Conservation (phyloP, 2,113 vertebrate genomes). For the Cepphus grylle region DNA sequence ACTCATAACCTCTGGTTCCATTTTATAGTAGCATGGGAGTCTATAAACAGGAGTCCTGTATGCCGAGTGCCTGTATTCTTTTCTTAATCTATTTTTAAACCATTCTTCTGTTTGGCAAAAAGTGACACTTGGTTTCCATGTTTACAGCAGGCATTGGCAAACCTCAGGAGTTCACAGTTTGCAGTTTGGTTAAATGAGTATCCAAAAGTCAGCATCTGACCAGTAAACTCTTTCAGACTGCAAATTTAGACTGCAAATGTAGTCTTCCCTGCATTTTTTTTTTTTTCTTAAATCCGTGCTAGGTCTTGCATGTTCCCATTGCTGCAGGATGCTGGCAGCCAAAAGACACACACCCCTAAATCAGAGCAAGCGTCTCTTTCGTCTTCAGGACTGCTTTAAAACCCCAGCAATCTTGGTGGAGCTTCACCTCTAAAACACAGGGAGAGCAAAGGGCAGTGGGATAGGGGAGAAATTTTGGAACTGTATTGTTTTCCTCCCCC, state of each 20-base stretch:
- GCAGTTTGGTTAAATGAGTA: slow-evolving; percentile 43
- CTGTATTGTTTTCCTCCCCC: rapidly evolving
- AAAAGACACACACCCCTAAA: not conserved
- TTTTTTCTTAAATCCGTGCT: not conserved
- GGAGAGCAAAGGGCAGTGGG: not conserved
- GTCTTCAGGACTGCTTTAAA: not conserved
- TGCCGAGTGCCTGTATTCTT: slow-evolving; percentile 24
- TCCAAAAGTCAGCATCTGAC: slow-evolving; percentile 51
- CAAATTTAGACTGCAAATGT: slow-evolving; percentile 34
- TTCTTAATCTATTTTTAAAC: slow-evolving; percentile 61
- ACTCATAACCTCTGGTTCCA: slow-evolving; percentile 18
- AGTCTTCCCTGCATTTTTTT: not conserved
- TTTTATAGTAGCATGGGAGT: slow-evolving; percentile 40
- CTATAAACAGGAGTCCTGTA: slow-evolving; percentile 36
- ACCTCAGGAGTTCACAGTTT: slow-evolving; percentile 65
- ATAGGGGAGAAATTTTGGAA: not conserved
- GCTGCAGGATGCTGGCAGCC: not conserved
- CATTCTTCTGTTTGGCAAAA: slow-evolving; percentile 64
- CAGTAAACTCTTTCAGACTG: slow-evolving; percentile 19
- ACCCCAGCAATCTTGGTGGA: not conserved
- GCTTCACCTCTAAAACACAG: not conserved
- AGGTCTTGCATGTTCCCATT: not conserved
- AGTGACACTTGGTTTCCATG: slow-evolving; percentile 60
- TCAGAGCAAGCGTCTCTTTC: not conserved
- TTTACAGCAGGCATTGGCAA: slow-evolving; percentile 64